These are phyloP conservation scores for Drosophila longiperda DNA, from an alignment of 2,888 invertebrate species.

Conservation along the genomic window DNA sequence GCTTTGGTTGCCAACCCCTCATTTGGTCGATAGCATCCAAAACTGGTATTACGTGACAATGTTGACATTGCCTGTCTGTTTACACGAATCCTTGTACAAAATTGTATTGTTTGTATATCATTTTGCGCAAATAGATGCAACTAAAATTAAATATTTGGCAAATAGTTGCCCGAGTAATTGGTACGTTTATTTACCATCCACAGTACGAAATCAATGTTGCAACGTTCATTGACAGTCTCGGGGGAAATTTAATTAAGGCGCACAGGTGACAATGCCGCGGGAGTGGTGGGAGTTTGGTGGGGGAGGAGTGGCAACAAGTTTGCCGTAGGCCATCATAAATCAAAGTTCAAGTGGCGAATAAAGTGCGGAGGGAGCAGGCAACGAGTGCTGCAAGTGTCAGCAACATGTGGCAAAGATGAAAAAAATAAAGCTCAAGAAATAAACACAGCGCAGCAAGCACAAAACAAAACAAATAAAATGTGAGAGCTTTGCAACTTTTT, in stretches of 20 bases:
- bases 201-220: conserved; percentile 43
- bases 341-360: conserved; percentile 51
- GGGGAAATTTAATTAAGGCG: conserved; percentile 70
- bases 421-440: conserved; percentile 54
- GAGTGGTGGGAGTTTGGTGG: background rate
- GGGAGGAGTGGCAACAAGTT: conserved; percentile 22
- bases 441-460: conserved; percentile 45
- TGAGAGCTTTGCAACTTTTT: conserved; percentile 36
- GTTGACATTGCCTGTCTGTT: conserved; percentile 58
- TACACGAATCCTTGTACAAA: conserved; percentile 50
- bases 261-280: conserved; percentile 64
- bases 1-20: conserved; percentile 16
- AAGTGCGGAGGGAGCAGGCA: conserved; percentile 4
- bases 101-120: conserved; percentile 63
- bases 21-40: conserved; percentile 10
- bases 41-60: conserved; percentile 52
- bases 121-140: conserved; percentile 57
- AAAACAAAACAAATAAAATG: conserved; percentile 18
- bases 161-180: conserved; percentile 70
- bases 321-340: conserved; percentile 62
- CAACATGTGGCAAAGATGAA: conserved; percentile 74
- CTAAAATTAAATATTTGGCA: conserved; percentile 58
- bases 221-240: conserved; percentile 54
- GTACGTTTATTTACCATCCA: conserved; percentile 63
- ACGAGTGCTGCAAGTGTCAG: conserved; percentile 77